Evolutionary conservation across 2,113 vertebrate species (phyloP).

Genomic region (Merops nubicus): DNA sequence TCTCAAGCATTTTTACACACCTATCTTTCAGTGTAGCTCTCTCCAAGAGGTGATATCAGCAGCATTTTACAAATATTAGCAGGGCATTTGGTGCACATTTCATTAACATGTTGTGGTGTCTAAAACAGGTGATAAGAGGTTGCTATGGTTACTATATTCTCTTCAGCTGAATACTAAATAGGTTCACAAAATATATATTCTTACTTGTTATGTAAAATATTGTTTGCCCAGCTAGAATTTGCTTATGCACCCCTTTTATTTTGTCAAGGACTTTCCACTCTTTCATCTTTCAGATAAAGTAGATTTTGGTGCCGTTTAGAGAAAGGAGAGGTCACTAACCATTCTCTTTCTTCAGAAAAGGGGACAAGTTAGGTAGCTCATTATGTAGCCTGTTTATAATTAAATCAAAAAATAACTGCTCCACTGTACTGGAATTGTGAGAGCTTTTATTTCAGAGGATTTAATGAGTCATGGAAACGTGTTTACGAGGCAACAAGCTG

Average conservation of each 20-base stretch:
- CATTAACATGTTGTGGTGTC: constrained; percentile 18
- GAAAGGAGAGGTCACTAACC: not conserved
- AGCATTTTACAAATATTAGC: constrained; percentile 7
- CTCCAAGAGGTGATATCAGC: not conserved
- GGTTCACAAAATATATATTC: constrained; percentile 28
- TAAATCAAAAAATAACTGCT: constrained; percentile 55
- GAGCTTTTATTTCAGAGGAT: constrained; percentile 44
- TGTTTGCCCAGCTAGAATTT: not conserved
- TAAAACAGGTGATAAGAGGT: constrained; percentile 66
- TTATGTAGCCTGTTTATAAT: constrained; percentile 39
- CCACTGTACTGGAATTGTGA: constrained; percentile 42
- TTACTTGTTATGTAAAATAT: constrained; percentile 41
- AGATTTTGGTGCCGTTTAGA: not conserved
- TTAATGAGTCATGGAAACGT: constrained; percentile 60
- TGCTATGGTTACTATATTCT: constrained; percentile 68
- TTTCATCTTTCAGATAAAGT: constrained; percentile 16
- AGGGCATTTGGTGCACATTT: not conserved
- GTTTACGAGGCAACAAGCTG: constrained; percentile 41
- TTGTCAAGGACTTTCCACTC: not conserved
- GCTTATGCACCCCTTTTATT: constrained; percentile 9
- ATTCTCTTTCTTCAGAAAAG: constrained; percentile 9
- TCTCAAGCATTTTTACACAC: not conserved
- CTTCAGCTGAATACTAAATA: constrained; percentile 25
- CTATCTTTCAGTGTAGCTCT: not conserved
- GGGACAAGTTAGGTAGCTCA: constrained; percentile 36